These are phyloP conservation scores for Antennarius maculatus DNA, from an alignment of 2,797 vertebrate species.

Conservation along the genomic window DNA sequence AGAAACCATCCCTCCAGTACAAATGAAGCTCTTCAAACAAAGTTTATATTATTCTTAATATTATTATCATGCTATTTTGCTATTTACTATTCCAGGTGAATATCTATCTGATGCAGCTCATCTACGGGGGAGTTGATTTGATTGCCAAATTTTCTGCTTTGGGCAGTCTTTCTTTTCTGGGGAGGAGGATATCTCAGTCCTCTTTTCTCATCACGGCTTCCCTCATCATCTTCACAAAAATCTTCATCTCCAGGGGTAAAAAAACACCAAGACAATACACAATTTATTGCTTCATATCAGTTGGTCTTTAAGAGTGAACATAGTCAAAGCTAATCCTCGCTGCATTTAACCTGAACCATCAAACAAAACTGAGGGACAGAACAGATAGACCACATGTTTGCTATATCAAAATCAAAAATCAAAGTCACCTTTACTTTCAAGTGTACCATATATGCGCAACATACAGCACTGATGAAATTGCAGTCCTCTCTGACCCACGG, in stretches of 20 bases:
- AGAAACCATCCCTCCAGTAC: too few species aligned
- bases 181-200: slow-evolving; percentile 75
- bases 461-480: too few species aligned
- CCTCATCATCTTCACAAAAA: slow-evolving; percentile 78
- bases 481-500: too few species aligned
- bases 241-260: slow-evolving; percentile 78
- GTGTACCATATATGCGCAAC: too few species aligned
- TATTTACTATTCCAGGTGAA: slow-evolving; percentile 64
- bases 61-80: background rate
- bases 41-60: too few species aligned
- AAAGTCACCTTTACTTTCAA: too few species aligned
- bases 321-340: background rate
- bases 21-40: too few species aligned
- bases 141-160: slow-evolving; percentile 77
- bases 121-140: slow-evolving; percentile 81
- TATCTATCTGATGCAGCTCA: slow-evolving; percentile 83
- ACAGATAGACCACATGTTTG: too few species aligned
- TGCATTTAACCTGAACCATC: background rate
- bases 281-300: too few species aligned
- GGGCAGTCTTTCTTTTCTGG: slow-evolving; percentile 72
- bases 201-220: slow-evolving; percentile 78
- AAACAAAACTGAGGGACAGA: too few species aligned
- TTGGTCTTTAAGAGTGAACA: too few species aligned
- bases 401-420: too few species aligned
- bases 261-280: background rate